phyloP scores from a whole-genome alignment of 1,140 invertebrate species.

The Leptinotarsa undecemlineata region DNA sequence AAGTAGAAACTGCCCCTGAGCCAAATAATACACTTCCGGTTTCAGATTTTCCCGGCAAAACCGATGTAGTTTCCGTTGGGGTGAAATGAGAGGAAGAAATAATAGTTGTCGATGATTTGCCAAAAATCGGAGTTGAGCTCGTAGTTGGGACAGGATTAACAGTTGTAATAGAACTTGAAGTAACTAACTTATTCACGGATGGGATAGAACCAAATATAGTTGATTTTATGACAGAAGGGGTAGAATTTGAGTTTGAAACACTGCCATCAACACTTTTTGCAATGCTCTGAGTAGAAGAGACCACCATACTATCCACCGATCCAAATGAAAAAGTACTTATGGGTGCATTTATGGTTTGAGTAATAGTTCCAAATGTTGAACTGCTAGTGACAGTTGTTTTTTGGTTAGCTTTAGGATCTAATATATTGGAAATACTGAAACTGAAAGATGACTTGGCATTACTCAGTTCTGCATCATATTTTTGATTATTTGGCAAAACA shows the following conservation, averaged over 20 bases:
- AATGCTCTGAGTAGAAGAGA: neutral
- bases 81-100: neutral
- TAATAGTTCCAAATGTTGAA: neutral
- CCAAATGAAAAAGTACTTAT: conserved; percentile 20
- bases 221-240: neutral
- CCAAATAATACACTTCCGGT: neutral
- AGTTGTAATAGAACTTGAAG: neutral
- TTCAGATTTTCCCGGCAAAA: neutral
- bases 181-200: too few relatives aligned
- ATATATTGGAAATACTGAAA: neutral
- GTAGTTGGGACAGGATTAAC: neutral
- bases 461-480: neutral
- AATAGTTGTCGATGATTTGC: too few relatives aligned
- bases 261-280: neutral
- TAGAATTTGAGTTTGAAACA: conserved; percentile 1
- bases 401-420: neutral
- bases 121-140: neutral
- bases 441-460: conserved; percentile 7
- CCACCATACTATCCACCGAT: neutral
- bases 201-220: conserved; percentile 8
- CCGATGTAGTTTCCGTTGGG: neutral
- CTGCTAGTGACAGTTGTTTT: neutral
- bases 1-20: neutral
- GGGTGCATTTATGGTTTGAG: conserved; percentile 5
- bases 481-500: neutral